Evolutionary conservation across 1,140 invertebrate genomes (phyloP).

Genomic region (Drosophila eugracilis): DNA sequence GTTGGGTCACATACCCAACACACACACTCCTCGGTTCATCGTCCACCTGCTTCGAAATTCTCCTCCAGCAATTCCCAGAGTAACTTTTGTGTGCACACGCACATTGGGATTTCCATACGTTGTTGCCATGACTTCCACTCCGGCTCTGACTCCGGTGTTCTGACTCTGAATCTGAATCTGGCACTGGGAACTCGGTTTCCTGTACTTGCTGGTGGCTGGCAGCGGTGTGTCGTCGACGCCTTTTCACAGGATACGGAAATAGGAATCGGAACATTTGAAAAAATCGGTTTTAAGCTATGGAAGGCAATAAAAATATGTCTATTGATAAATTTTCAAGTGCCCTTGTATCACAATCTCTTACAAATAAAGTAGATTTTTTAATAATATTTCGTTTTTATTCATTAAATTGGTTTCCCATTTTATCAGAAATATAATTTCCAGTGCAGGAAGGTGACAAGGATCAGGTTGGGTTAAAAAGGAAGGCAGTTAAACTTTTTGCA

Average conservation of each 20-base stretch:
- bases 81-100: slow-evolving; percentile 70
- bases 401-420: not conserved
- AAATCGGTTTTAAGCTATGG: not conserved
- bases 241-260: slow-evolving; percentile 10
- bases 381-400: too few species aligned
- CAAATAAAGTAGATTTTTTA: too few species aligned
- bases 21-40: not conserved
- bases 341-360: too few species aligned
- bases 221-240: slow-evolving; percentile 47
- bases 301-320: too few species aligned
- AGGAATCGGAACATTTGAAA: slow-evolving; percentile 4
- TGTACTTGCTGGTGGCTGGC: slow-evolving; percentile 30
- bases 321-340: too few species aligned
- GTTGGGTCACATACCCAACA: slow-evolving; percentile 10
- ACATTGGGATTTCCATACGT: slow-evolving; percentile 68
- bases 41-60: not conserved
- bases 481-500: slow-evolving; percentile 67
- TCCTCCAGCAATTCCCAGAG: slow-evolving; percentile 49
- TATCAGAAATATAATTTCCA: not conserved
- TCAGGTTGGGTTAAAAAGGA: slow-evolving; percentile 37
- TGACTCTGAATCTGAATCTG: slow-evolving; percentile 22
- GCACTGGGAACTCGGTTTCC: slow-evolving; percentile 37
- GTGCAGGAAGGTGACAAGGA: slow-evolving; percentile 9
- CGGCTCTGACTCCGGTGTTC: slow-evolving; percentile 26
- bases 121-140: slow-evolving; percentile 54